Percentiles rank a stretch among this genome's conserved stretches.
Evolutionary conservation across 2,113 vertebrate species (phyloP).

Genomic region (Tamias sibiricus): DNA sequence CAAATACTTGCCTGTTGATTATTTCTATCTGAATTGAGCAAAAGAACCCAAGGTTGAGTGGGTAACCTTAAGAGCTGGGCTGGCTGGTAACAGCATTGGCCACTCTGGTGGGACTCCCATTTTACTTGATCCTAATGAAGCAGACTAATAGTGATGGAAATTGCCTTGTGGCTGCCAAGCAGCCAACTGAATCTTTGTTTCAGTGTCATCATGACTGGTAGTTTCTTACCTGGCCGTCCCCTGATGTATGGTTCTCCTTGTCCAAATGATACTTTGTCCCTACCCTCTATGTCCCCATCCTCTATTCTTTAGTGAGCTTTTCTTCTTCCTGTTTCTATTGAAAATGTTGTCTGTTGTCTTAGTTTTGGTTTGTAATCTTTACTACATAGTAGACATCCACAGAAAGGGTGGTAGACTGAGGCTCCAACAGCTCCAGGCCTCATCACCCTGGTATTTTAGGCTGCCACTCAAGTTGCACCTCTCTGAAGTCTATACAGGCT

Average conservation of each 20-base stretch:
- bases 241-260: neutral
- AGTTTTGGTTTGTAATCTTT: no score
- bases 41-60: no score
- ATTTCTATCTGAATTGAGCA: no score
- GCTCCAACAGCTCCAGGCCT: no score
- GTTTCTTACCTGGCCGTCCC: neutral
- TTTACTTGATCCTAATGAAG: neutral
- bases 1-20: no score
- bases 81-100: neutral
- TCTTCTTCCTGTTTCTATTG: neutral
- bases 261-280: neutral
- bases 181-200: neutral
- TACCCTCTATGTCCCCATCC: neutral
- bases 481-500: no score
- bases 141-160: no score
- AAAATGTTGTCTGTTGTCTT: neutral
- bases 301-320: neutral
- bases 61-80: neutral
- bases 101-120: no score
- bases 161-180: neutral
- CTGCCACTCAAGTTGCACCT: no score
- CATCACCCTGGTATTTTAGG: no score
- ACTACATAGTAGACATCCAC: no score
- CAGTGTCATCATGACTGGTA: neutral
- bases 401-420: no score